Evolutionary conservation across 2,888 invertebrate genomes (phyloP), one percentile per base, ranked within the genome.

Genomic region (Clusia tigrina): DNA sequence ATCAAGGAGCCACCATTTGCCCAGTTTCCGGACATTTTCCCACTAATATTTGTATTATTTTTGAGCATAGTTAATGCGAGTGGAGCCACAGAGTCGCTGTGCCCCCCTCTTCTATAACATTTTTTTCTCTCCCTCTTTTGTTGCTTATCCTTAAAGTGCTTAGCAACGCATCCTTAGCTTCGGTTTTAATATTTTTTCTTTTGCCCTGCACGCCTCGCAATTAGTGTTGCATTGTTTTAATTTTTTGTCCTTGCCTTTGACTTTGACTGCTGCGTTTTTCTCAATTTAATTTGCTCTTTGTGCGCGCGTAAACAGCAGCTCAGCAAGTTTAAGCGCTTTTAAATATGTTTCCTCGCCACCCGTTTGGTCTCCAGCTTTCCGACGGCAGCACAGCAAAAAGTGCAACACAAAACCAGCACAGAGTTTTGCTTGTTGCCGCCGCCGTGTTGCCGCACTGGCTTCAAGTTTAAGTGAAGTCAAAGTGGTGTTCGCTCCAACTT

Each of bases 191-290:
- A 58, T 52, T 32, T 59, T 20, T 38, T 52, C 53, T 18, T 54
- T 18, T 60, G 23, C 54, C 69, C 71, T 78, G 78, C 79, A 74
- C 79, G 69, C 71, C 70, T 67, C 73, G 76, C 78, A 78, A 78
- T 78, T 78, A 79, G 78, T 77, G 78, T 74, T 73, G 77, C 77
- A 78, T 78, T 78, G 78, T 79, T 78, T 69, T 6, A 48, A 20
- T 48, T 48, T 48, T 48, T 48, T 48, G 48, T 15, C 22, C 22
- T 6, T 48, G 48, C 22, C 22, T 48, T 6, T 48, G 20, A 48
- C 22, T 48, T 48, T 48, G 48, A 48, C 18, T 48, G 12, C n/a
- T 6, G 3, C 42, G 3, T 42, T 42, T 42, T 42, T 42, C 42
- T 6, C n/a, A 42, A 42, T 17, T 48, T 9, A 18, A 20, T 20